Evolutionary conservation across 2,888 invertebrate species (phyloP), one percentile per base, ranked within the genome.

Genomic region (Acronicta leporina): DNA sequence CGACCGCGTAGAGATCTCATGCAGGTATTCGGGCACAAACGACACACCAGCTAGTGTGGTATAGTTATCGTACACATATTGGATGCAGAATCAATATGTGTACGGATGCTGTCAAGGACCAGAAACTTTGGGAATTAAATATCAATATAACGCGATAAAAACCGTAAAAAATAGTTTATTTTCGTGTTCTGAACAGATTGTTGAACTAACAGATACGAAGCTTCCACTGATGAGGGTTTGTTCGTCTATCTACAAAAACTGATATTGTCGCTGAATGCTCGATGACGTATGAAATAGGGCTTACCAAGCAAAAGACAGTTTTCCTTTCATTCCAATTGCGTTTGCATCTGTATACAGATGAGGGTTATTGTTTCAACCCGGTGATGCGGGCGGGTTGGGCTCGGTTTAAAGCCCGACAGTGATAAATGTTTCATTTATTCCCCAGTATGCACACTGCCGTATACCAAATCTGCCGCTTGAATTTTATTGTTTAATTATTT

Each of bases 391-490:
- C 78, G 78, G 72, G 68, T 66, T 69, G 77, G 58, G 62, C 81
- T 81, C 82, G 82, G 84, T 84, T 84, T 85, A 79, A 84, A 87
- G 68, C 83, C 77, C 80, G 92, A 92, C 93, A 89, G 80, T 91
- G 92, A 92, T 91, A 88, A 92, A 92, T 92, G 91, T 88, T 89
- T 88, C 88, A 92, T 91, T 91, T 88, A 89, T 89, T 83, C 87
- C 80, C 77, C 85, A 84, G 82, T 84, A 82, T 86, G 82, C 83
- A 84, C 78, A 79, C 78, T 73, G 75, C 74, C 80, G 77, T 82
- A 84, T 63, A 80, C 80, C 77, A 83, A 87, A 88, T 87, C 85
- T 85, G 86, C 82, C 69, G 68, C 67, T 73, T 79, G 77, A 84
- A 83, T 88, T 88, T 86, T 77, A 77, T 70, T 73, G 73, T 75